phyloP scores from a whole-genome alignment of 2,888 invertebrate species.

The Falcaria lacertinaria region DNA sequence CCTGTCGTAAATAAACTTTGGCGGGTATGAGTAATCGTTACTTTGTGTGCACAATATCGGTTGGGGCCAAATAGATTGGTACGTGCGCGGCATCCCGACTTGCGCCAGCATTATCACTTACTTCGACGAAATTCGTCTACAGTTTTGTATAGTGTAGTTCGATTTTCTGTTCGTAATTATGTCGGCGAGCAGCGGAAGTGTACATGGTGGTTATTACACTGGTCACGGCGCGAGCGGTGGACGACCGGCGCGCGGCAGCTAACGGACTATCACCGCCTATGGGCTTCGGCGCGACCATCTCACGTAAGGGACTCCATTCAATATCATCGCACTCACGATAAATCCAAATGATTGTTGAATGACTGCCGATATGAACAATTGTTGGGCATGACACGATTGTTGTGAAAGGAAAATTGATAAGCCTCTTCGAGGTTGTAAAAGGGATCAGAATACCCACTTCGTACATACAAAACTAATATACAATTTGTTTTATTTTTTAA shows the following conservation, averaged over 20 bases:
- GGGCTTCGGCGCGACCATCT: slow-evolving; percentile 60
- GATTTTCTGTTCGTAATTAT: slow-evolving; percentile 75
- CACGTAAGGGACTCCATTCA: slow-evolving; percentile 44
- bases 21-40: slow-evolving; percentile 70
- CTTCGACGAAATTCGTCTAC: slow-evolving; percentile 60
- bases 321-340: slow-evolving; percentile 11
- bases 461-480: too few relatives aligned
- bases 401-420: too few relatives aligned
- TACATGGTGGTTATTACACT: slow-evolving; percentile 58
- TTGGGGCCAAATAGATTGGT: slow-evolving; percentile 69
- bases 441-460: too few relatives aligned
- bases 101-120: slow-evolving; percentile 33
- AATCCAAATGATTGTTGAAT: background rate
- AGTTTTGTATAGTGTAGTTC: slow-evolving; percentile 62
- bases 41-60: slow-evolving; percentile 73
- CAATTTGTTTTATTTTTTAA: too few relatives aligned
- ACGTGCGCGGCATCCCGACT: slow-evolving; percentile 60
- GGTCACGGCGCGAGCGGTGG: slow-evolving; percentile 64
- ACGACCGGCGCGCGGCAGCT: slow-evolving; percentile 52
- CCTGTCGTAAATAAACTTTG: slow-evolving; percentile 75
- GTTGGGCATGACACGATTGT: too few relatives aligned
- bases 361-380: too few relatives aligned
- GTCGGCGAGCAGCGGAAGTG: slow-evolving; percentile 67
- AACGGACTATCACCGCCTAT: slow-evolving; percentile 62
- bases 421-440: too few relatives aligned